Percentiles rank a stretch among this genome's conserved stretches.
These are phyloP conservation scores for Orchesella flavescens DNA, from an alignment of 2,888 invertebrate species.

Conservation along the genomic window DNA sequence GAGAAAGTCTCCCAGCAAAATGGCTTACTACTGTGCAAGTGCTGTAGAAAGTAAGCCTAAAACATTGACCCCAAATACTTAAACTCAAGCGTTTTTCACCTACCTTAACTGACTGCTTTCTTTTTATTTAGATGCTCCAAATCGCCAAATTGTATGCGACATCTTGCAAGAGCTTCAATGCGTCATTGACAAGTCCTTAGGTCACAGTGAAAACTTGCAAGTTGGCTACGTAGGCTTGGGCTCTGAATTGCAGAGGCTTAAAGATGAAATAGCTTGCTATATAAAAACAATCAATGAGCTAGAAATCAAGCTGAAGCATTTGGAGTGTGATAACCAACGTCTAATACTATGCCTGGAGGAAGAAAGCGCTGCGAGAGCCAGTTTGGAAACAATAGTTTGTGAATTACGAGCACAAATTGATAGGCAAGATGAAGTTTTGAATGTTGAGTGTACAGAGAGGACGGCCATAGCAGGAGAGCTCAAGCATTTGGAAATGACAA, in stretches of 20 bases:
- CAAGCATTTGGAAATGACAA: slow-evolving; percentile 54
- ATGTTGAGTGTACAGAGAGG: slow-evolving; percentile 58
- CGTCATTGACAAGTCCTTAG: slow-evolving; percentile 67
- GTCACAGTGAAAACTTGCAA: slow-evolving; percentile 32
- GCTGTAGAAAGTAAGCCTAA: slow-evolving; percentile 19
- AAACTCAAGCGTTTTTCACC: background rate
- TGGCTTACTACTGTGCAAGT: slow-evolving; percentile 20
- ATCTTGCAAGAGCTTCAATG: slow-evolving; percentile 66
- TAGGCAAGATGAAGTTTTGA: slow-evolving; percentile 55
- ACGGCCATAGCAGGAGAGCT: slow-evolving; percentile 21
- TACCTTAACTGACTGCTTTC: too few species aligned
- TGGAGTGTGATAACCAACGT: slow-evolving; percentile 54
- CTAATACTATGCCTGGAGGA: slow-evolving; percentile 66
- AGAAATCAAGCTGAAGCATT: slow-evolving; percentile 57
- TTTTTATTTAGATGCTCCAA: slow-evolving; percentile 25
- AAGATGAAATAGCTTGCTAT: slow-evolving; percentile 52
- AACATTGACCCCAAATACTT: background rate
- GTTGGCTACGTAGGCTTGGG: slow-evolving; percentile 21
- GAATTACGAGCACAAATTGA: slow-evolving; percentile 58
- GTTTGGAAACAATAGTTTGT: slow-evolving; percentile 60
- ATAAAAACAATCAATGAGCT: slow-evolving; percentile 59
- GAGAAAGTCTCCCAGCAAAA: background rate
- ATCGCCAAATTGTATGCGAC: slow-evolving; percentile 54
- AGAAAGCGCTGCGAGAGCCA: slow-evolving; percentile 46
- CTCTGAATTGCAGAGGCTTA: slow-evolving; percentile 52